Conservation (phyloP, 2,888 invertebrate genomes). For the Fragum fragum region DNA sequence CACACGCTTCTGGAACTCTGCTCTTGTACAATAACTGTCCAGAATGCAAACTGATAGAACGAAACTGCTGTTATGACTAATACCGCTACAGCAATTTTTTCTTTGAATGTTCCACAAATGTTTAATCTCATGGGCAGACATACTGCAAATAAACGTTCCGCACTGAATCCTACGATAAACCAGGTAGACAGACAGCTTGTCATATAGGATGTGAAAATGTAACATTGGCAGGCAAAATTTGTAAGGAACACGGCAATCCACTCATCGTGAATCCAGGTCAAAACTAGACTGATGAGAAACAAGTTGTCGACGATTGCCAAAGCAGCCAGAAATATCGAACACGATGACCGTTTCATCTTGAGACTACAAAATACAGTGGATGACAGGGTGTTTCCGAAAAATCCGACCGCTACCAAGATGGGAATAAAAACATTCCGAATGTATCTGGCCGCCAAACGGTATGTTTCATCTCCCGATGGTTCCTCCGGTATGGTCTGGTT, state of each 20-base stretch:
- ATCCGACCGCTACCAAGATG: conserved; percentile 90
- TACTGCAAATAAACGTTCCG: conserved; percentile 94
- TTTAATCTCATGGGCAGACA: conserved; percentile 90
- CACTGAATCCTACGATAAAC: conserved; percentile 94
- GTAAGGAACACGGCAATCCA: conserved; percentile 69
- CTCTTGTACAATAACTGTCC: conserved; percentile 66
- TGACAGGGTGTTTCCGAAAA: conserved; percentile 92
- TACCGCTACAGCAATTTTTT: conserved; percentile 67
- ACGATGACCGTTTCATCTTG: conserved; percentile 91
- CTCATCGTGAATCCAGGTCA: conserved; percentile 73
- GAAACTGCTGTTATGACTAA: conserved; percentile 58
- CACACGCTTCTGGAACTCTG: conserved; percentile 48
- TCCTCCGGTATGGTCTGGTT: too few species aligned
- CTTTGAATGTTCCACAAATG: conserved; percentile 71
- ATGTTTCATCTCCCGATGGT: too few species aligned
- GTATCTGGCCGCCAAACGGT: too few species aligned
- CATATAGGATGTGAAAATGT: conserved; percentile 88
- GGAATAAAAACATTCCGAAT: conserved; percentile 88
- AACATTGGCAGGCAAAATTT: conserved; percentile 89
- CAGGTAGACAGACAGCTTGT: conserved; percentile 93
- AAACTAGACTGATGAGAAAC: conserved; percentile 89
- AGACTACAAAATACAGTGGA: conserved; percentile 92
- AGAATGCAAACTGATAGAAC: conserved; percentile 73
- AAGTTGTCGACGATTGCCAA: conserved; percentile 89
- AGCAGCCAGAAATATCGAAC: conserved; percentile 92